A percentile compares a stretch with the other conserved stretches of the same genome.
phyloP scores from a whole-genome alignment of 2,888 invertebrate species.

The Caenorhabditis japonica region DNA sequence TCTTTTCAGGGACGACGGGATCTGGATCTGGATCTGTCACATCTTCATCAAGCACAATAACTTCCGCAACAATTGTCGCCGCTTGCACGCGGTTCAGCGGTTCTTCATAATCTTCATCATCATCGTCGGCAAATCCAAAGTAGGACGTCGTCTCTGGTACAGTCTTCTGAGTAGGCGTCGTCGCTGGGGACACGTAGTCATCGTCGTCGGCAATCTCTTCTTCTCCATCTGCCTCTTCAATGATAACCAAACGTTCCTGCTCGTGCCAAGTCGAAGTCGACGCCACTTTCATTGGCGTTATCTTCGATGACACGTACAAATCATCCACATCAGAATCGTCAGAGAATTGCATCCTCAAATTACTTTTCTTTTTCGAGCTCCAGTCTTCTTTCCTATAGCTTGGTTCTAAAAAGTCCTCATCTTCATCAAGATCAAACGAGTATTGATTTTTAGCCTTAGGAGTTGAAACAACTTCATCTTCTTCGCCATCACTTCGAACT shows the following conservation, averaged over 20 bases:
- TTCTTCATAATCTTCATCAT: not conserved
- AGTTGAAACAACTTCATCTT: not conserved
- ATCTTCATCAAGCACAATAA: no score
- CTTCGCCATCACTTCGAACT: no score
- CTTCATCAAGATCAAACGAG: no score
- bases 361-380: not conserved
- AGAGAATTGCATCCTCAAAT: not conserved
- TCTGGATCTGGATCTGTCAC: no score
- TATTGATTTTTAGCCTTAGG: no score
- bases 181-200: constrained; percentile 2
- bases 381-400: no score
- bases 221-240: not conserved
- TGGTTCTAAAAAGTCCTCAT: no score
- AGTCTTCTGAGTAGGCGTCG: not conserved
- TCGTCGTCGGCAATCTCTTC: no score
- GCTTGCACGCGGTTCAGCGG: not conserved
- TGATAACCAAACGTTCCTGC: not conserved
- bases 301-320: not conserved
- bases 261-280: not conserved
- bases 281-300: not conserved
- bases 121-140: not conserved
- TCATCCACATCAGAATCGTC: not conserved
- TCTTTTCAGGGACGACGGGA: no score
- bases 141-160: not conserved
- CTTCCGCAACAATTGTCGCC: no score